Percentiles rank a stretch among this genome's conserved stretches.
Evolutionary conservation across 1,140 invertebrate genomes (phyloP).

Genomic region (Drosophila mayri): DNA sequence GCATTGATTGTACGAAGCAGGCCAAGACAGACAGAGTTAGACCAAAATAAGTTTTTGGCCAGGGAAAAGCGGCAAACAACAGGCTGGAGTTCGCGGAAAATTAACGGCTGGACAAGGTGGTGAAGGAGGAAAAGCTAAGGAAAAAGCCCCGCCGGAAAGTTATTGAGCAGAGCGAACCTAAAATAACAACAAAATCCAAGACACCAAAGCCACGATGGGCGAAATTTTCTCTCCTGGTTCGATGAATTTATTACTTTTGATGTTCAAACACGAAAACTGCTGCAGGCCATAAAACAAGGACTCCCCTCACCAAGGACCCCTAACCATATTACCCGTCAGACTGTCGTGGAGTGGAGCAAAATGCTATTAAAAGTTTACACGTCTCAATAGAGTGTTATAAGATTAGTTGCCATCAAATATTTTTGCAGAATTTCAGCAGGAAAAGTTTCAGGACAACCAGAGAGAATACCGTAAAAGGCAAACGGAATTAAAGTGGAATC

Average conservation of each 20-base stretch:
- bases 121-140: neutral
- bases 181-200: constrained; percentile 62
- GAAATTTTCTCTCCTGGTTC: constrained; percentile 35
- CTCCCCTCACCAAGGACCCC: neutral
- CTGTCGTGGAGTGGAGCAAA: constrained; percentile 55
- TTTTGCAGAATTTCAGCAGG: constrained; percentile 52
- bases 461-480: no score
- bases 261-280: constrained; percentile 82
- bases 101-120: constrained; percentile 32
- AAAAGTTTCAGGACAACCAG: constrained; percentile 46
- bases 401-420: constrained; percentile 79
- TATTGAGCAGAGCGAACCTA: constrained; percentile 58
- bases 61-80: constrained; percentile 24
- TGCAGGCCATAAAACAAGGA: constrained; percentile 79
- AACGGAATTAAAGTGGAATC: constrained; percentile 1
- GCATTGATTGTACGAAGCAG: constrained; percentile 50
- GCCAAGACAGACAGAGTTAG: constrained; percentile 63
- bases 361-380: constrained; percentile 83
- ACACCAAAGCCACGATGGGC: constrained; percentile 1
- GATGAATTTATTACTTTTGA: constrained; percentile 83
- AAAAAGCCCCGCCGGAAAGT: constrained; percentile 15
- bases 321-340: constrained; percentile 8
- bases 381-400: constrained; percentile 83
- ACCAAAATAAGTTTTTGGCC: constrained; percentile 70
- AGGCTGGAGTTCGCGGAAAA: constrained; percentile 22